Percentiles rank a stretch among this genome's conserved stretches.
phyloP scores from a whole-genome alignment of 2,888 invertebrate genomes.

The Macropis europaea region DNA sequence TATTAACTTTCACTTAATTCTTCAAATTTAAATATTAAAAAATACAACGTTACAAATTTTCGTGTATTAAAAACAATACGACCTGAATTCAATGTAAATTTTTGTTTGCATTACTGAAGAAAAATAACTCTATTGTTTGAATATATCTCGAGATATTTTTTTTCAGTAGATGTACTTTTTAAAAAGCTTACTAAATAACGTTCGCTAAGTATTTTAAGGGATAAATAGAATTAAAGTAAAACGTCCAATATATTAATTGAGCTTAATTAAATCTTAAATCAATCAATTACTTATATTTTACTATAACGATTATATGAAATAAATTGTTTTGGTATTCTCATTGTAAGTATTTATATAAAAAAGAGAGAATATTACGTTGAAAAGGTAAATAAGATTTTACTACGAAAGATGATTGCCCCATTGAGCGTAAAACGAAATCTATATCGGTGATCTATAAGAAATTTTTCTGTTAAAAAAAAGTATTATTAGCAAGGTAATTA shows the following conservation, averaged over 20 bases:
- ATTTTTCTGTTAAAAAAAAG: slow-evolving; percentile 20
- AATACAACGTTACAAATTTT: neutral
- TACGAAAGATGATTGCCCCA: neutral
- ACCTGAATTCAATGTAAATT: slow-evolving; percentile 1
- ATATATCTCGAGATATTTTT: neutral
- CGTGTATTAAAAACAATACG: neutral
- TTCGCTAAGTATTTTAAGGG: neutral
- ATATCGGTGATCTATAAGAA: neutral
- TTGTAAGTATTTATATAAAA: neutral
- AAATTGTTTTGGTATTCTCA: slow-evolving; percentile 3
- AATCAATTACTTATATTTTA: neutral
- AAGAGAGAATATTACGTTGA: neutral
- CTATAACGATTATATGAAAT: neutral
- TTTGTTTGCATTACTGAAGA: neutral
- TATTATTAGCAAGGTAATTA: slow-evolving; percentile 36
- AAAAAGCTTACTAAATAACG: neutral
- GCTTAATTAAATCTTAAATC: neutral
- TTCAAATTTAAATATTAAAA: neutral
- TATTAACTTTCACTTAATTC: neutral
- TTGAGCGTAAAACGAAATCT: slow-evolving; percentile 16
- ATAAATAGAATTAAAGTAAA: neutral
- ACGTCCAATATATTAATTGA: neutral
- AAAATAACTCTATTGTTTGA: slow-evolving; percentile 5
- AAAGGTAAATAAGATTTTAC: slow-evolving; percentile 1
- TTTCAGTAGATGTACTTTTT: neutral